Conservation (phyloP, 2,797 vertebrate genomes). For the Uromys caudimaculatus region DNA sequence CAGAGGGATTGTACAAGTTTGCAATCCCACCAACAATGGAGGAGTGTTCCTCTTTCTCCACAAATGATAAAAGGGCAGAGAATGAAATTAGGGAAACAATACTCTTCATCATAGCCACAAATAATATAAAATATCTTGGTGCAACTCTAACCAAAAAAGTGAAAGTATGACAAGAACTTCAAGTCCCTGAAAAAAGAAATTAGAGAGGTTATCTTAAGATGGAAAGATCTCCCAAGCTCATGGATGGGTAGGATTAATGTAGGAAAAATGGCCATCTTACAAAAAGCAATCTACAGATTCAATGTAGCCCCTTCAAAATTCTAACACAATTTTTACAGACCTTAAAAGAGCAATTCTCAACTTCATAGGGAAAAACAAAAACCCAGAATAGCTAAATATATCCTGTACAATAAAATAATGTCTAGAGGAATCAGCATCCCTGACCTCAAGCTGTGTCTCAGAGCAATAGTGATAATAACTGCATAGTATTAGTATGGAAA, state of each 20-base stretch:
- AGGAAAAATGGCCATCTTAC: neutral
- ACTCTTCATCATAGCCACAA: too few species aligned
- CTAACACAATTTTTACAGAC: neutral
- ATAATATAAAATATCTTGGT: too few species aligned
- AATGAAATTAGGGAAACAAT: neutral
- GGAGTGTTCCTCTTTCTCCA: neutral
- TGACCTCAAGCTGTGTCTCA: neutral
- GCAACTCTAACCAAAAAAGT: too few species aligned
- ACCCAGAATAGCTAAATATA: neutral
- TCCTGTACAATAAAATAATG: neutral
- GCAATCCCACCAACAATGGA: neutral
- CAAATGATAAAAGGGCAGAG: neutral
- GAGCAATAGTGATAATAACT: neutral
- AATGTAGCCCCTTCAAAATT: neutral
- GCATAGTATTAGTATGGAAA: neutral
- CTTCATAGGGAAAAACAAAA: neutral
- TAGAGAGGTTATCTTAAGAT: neutral
- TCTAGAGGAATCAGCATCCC: neutral
- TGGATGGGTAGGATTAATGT: neutral
- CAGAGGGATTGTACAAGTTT: neutral
- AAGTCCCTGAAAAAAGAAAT: neutral
- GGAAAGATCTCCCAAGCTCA: too few species aligned
- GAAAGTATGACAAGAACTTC: too few species aligned
- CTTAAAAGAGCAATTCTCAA: neutral
- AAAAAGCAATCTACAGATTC: neutral